Conservation (phyloP, 2,797 vertebrate species). For the Labroides dimidiatus region DNA sequence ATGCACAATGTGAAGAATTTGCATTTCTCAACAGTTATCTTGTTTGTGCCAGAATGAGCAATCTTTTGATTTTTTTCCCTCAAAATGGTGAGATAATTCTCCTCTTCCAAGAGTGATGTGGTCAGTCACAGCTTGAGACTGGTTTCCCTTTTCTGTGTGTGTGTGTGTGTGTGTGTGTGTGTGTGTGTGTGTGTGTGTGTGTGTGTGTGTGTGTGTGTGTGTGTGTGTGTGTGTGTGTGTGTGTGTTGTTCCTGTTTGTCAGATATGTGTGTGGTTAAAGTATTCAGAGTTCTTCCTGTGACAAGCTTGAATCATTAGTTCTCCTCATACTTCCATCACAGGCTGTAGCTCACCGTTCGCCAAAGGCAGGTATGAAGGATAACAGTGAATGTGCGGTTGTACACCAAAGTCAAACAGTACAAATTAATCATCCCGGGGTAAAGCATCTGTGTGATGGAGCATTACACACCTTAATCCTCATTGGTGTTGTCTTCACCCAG, state of each 20-base stretch:
- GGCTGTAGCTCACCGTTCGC: no score
- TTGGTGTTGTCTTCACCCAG: slow-evolving; percentile 39
- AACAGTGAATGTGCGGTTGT: slow-evolving; percentile 18
- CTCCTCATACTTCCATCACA: not conserved
- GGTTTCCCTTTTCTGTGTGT: not conserved
- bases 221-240: not conserved
- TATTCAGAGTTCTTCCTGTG: slow-evolving; percentile 36
- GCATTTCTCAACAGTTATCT: slow-evolving; percentile 79
- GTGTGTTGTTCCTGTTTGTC: slow-evolving; percentile 19
- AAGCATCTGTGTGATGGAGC: slow-evolving; percentile 43
- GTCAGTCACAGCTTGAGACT: slow-evolving; percentile 48
- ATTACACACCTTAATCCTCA: slow-evolving; percentile 47
- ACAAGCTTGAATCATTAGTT: slow-evolving; percentile 46
- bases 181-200: no score
- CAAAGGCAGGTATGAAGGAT: slow-evolving; percentile 13
- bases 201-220: no score
- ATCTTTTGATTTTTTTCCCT: slow-evolving; percentile 65
- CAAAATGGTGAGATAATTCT: slow-evolving; percentile 55
- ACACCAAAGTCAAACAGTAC: slow-evolving; percentile 14
- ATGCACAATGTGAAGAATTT: slow-evolving; percentile 80
- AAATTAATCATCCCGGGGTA: slow-evolving; percentile 27
- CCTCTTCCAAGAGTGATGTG: slow-evolving; percentile 41
- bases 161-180: slow-evolving; percentile 16
- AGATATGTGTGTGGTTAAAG: slow-evolving; percentile 38
- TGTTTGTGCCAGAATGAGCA: slow-evolving; percentile 79